Evolutionary conservation across 1,140 invertebrate species (phyloP).

Genomic region (Drosophila azteca): DNA sequence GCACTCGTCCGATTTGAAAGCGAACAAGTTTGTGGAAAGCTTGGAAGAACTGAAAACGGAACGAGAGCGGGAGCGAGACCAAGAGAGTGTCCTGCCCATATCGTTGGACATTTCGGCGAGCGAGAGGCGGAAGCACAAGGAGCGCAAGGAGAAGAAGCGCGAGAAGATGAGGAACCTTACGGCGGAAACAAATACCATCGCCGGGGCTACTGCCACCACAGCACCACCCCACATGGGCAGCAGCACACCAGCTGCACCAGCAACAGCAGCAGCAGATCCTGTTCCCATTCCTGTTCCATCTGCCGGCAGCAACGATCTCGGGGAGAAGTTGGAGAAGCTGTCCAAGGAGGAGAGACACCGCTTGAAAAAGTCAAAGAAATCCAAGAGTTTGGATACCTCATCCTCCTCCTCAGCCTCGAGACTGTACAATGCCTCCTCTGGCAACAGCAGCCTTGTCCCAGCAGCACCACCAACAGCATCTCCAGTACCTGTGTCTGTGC

Average conservation of each 20-base stretch:
- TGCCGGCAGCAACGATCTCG: neutral
- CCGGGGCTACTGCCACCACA: no score
- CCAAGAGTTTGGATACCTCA: conserved; percentile 67
- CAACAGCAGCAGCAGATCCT: no score
- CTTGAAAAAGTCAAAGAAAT: conserved; percentile 86
- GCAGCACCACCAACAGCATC: no score
- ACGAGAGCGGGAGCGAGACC: no score
- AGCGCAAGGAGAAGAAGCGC: conserved; percentile 88
- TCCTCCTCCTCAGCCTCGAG: conserved; percentile 19
- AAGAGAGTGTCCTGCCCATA: conserved; percentile 8
- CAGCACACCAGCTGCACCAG: no score
- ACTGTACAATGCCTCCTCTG: conserved; percentile 31
- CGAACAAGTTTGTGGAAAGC: conserved; percentile 46
- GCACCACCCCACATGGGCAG: neutral
- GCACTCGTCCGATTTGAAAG: conserved; percentile 47
- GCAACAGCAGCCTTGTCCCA: no score
- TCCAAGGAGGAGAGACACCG: conserved; percentile 80
- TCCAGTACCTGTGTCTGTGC: no score
- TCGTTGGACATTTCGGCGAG: conserved; percentile 28
- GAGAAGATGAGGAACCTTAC: conserved; percentile 86
- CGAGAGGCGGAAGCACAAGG: conserved; percentile 69
- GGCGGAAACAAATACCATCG: conserved; percentile 43
- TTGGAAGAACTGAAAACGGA: conserved; percentile 63
- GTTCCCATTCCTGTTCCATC: neutral
- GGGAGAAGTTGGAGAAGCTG: conserved; percentile 82